phyloP scores from a whole-genome alignment of 2,888 invertebrate species.

The Callyntrura guangdongensis region DNA sequence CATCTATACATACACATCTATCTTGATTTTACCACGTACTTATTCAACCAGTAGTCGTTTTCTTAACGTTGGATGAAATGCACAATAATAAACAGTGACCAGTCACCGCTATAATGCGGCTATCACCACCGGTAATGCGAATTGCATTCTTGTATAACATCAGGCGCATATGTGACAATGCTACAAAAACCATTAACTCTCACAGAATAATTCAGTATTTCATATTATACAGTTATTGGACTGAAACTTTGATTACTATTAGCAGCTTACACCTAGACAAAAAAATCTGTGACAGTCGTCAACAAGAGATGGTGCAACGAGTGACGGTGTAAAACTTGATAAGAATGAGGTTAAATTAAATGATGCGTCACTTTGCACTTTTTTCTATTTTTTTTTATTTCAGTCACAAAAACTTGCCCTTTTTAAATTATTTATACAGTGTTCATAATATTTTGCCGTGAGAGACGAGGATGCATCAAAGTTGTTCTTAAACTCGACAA shows the following conservation, averaged over 20 bases:
- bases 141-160: background rate
- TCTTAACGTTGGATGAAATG: background rate
- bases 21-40: constrained; percentile 8
- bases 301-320: too few relatives aligned
- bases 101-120: background rate
- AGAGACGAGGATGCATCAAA: background rate
- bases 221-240: too few relatives aligned
- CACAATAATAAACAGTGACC: too few relatives aligned
- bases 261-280: background rate
- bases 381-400: constrained; percentile 3
- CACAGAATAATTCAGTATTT: too few relatives aligned
- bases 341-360: constrained; percentile 47
- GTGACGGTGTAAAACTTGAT: background rate
- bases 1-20: background rate
- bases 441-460: background rate
- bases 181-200: background rate
- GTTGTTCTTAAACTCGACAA: background rate
- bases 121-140: background rate
- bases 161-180: background rate
- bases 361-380: constrained; percentile 52
- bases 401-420: constrained; percentile 17
- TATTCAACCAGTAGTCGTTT: background rate
- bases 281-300: too few relatives aligned
- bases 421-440: constrained; percentile 27
- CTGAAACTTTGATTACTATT: too few relatives aligned